Base-by-base conservation (phyloP, 2,797 vertebrate genomes). In the Spinibarbus caldwelli region DNA sequence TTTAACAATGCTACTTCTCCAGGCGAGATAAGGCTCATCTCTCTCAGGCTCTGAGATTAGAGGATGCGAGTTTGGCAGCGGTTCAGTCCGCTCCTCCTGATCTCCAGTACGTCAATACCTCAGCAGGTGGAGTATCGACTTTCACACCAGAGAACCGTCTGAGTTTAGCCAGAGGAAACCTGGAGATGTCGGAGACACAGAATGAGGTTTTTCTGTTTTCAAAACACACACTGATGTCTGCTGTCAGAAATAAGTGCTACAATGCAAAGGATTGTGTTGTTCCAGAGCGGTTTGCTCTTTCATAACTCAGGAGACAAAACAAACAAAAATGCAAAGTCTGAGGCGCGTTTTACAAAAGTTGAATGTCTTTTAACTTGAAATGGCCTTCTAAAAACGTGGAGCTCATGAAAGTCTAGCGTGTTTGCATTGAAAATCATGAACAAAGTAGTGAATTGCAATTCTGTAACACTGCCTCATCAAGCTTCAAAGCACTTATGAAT, bases 1-100 rank as follows among this genome's bases (percentile, higher is more conserved):
- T 92, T 93, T 91, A 93, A 91, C 90, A 91, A 87, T 87, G 86
- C 88, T 72, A 89, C 86, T 88, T 90, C 92, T 92, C 87, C 88
- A 86, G 41, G 79, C 86, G 88, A 85, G 87, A 90, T 90, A 89
- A 88, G 70, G 88, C 88, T 85, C 73, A 86, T 19, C 66, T 86
- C 17, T 88, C 31, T 41, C 79, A 78, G 78, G 19, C 78, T 82
- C 68, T 80, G 73, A 87, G 89, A 92, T 91, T 89, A 87, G 83
- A 68, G 72, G 81, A 88, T 17, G n/a, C n/a, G 75, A 71, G 78
- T 91, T 90, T 90, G 86, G 87, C 87, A 85, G 79, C 31, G 88
- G 43, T 90, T 91, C 80, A 89, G 80, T 82, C 79, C 66, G 81
- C 66, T 87, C 49, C 19, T 85, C 54, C 81, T 86, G 85, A 91